These are phyloP conservation scores for Tenthredo scrophulariae DNA, from an alignment of 2,888 invertebrate genomes.

Conservation along the genomic window DNA sequence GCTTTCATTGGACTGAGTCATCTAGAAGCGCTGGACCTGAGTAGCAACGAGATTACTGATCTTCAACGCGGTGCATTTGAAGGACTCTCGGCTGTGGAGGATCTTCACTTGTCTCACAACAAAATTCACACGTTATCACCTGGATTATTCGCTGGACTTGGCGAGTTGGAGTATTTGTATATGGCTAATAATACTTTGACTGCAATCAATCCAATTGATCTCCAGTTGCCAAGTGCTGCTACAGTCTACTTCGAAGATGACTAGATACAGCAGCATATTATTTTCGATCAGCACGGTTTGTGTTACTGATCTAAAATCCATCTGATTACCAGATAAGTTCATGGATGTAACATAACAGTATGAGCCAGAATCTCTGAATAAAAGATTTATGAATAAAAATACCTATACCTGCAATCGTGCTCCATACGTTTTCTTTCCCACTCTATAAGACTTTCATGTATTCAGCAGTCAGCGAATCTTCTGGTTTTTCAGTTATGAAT, in stretches of 20 bases:
- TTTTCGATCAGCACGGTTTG: neutral
- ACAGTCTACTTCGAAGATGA: constrained; percentile 70
- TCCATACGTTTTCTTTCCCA: neutral
- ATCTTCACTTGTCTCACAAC: neutral
- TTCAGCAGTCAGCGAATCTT: no score
- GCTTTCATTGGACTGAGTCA: constrained; percentile 55
- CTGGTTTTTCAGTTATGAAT: no score
- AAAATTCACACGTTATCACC: neutral
- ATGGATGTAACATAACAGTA: neutral
- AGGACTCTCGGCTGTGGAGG: neutral
- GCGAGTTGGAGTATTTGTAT: neutral
- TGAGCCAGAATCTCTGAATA: constrained; percentile 67
- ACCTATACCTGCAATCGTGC: neutral
- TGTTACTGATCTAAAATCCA: neutral
- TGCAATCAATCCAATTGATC: constrained; percentile 65
- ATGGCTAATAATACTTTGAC: neutral
- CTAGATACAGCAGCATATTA: neutral
- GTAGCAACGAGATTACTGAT: constrained; percentile 54
- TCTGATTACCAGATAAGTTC: neutral
- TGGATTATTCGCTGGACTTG: neutral
- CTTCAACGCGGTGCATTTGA: neutral
- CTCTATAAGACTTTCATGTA: neutral
- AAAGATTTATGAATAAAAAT: constrained; percentile 70
- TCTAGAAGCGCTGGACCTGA: constrained; percentile 54
- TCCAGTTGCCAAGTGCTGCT: constrained; percentile 70